Evolutionary conservation across 2,113 vertebrate genomes (phyloP).

Genomic region (Tonatia bakeri): DNA sequence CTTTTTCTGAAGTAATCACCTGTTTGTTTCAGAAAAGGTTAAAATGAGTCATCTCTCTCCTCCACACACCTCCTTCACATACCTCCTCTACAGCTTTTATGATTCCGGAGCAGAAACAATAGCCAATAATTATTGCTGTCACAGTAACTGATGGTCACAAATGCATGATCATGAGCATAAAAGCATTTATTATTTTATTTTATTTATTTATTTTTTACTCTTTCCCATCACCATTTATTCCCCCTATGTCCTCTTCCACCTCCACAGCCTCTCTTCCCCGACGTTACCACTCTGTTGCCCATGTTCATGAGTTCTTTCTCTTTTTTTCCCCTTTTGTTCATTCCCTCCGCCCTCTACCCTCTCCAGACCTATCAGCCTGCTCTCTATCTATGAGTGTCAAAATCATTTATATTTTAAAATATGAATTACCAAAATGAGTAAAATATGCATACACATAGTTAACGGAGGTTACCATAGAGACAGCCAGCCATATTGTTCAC

Average conservation of each 20-base stretch:
- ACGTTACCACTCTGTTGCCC: too few species aligned
- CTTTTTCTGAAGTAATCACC: constrained; percentile 35
- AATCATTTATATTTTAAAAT: constrained; percentile 44
- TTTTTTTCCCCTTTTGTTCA: too few species aligned
- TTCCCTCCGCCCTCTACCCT: too few species aligned
- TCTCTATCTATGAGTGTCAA: not conserved
- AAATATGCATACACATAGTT: not conserved
- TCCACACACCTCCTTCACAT: not conserved
- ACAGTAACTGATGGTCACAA: constrained; percentile 36
- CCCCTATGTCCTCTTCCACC: too few species aligned
- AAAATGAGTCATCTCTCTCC: constrained; percentile 26
- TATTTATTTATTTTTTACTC: not conserved
- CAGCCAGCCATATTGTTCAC: not conserved
- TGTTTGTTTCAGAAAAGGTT: constrained; percentile 34
- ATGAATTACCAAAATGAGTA: not conserved
- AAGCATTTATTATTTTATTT: not conserved
- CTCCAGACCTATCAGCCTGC: too few species aligned
- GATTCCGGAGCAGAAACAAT: not conserved
- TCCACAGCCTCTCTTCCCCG: too few species aligned
- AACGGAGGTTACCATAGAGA: constrained; percentile 30
- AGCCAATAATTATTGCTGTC: not conserved
- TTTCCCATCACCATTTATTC: too few species aligned
- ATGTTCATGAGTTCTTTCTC: too few species aligned
- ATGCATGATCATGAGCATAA: not conserved
- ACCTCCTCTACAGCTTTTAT: not conserved